Conservation (phyloP, 2,113 vertebrate species). For the Labeo rohita region DNA sequence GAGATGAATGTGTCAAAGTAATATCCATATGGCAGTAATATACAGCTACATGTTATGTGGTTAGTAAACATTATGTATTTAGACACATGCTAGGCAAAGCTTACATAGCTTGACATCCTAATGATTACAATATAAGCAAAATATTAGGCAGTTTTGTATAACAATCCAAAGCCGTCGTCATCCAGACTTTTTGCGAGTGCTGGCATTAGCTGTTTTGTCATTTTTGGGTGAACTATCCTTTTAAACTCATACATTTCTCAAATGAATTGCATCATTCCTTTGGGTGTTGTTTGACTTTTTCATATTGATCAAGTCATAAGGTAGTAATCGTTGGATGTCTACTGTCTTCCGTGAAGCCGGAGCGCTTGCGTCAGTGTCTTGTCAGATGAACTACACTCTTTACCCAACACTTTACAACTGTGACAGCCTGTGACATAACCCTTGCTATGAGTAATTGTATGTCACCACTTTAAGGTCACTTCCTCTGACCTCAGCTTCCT, state of each 20-base stretch:
- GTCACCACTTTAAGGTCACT: conserved; percentile 69
- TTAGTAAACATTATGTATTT: neutral
- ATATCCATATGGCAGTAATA: neutral
- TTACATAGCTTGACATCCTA: neutral
- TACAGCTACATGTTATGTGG: neutral
- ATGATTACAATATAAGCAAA: neutral
- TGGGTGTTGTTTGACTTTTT: conserved; percentile 1
- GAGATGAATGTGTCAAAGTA: neutral
- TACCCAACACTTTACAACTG: conserved; percentile 43
- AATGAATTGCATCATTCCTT: conserved; percentile 6
- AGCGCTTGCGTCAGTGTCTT: neutral
- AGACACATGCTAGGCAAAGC: neutral
- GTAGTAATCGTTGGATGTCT: neutral
- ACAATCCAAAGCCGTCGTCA: neutral
- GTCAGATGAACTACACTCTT: conserved; percentile 27
- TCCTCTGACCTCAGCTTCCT: conserved; percentile 77
- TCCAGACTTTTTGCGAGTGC: neutral
- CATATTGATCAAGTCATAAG: conserved; percentile 20
- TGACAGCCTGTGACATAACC: conserved; percentile 56
- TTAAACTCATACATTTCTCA: neutral
- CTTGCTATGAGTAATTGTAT: conserved; percentile 65
- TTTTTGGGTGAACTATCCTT: neutral
- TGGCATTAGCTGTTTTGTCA: neutral
- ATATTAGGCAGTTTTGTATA: neutral
- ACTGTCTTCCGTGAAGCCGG: conserved; percentile 4